Conservation (phyloP, 1,140 invertebrate genomes). For the Diachasmimorpha longicaudata region DNA sequence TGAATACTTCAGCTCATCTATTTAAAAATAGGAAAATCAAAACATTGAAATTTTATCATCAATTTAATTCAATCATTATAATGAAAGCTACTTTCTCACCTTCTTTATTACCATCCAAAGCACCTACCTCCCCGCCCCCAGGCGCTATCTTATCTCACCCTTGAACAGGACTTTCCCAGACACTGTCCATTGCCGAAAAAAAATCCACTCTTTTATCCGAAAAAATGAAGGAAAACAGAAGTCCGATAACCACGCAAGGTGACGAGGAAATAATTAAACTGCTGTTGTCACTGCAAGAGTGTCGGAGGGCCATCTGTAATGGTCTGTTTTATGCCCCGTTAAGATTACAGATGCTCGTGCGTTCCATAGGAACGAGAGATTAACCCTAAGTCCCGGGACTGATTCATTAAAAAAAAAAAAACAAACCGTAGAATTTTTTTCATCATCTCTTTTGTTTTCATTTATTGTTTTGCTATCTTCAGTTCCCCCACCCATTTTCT, state of each 20-base stretch:
- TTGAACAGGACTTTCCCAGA: constrained; percentile 13
- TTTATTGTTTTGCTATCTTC: background rate
- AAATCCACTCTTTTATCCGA: background rate
- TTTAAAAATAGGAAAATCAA: too few relatives aligned
- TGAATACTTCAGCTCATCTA: too few relatives aligned
- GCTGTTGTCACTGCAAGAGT: constrained; percentile 45
- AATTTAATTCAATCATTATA: too few relatives aligned
- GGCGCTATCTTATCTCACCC: constrained; percentile 14
- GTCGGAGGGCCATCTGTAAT: constrained; percentile 58
- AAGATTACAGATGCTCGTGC: constrained; percentile 49
- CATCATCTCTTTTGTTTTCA: background rate
- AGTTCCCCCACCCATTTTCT: too few relatives aligned
- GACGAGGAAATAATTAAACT: constrained; percentile 46
- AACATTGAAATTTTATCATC: too few relatives aligned
- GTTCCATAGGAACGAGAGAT: constrained; percentile 37
- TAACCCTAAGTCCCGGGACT: constrained; percentile 31
- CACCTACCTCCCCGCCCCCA: background rate
- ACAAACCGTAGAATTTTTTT: too few relatives aligned
- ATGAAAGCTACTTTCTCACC: too few relatives aligned
- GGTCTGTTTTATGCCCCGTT: constrained; percentile 56
- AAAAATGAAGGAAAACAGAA: background rate
- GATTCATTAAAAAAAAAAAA: constrained; percentile 16
- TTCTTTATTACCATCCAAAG: background rate
- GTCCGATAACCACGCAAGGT: background rate
- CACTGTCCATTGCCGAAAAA: background rate